Conservation (phyloP, 2,113 vertebrate genomes). For the Notiomystis cincta region DNA sequence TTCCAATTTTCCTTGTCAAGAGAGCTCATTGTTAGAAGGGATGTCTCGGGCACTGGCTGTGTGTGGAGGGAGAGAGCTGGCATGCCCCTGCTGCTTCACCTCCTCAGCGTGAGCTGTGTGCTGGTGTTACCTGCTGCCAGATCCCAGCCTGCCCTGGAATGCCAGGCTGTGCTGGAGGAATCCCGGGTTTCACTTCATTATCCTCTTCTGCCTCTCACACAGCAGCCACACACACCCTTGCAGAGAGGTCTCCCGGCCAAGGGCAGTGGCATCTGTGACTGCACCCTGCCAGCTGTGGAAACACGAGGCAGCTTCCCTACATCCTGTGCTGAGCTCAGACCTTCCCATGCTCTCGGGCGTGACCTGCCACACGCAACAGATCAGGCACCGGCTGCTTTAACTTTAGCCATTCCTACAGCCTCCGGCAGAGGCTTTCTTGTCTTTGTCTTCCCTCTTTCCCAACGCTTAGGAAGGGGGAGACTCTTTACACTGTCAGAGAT, state of each 20-base stretch:
- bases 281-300: background rate
- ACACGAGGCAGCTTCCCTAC: background rate
- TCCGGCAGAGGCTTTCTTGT: background rate
- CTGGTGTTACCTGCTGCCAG: background rate
- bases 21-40: background rate
- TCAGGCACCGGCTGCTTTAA: background rate
- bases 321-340: accelerated
- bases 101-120: background rate
- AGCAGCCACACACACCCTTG: accelerated
- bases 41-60: accelerated
- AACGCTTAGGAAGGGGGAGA: background rate
- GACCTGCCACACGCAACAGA: background rate
- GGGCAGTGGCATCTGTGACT: background rate
- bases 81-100: background rate
- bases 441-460: background rate
- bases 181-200: background rate
- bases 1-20: background rate
- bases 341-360: accelerated
- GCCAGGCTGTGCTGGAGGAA: background rate
- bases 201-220: background rate
- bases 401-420: background rate
- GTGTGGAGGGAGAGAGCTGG: background rate
- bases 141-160: background rate
- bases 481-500: background rate
- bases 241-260: background rate